Evolutionary conservation across 92 coral and sea anemone species (phyloP).

Genomic region (Metridium senile): DNA sequence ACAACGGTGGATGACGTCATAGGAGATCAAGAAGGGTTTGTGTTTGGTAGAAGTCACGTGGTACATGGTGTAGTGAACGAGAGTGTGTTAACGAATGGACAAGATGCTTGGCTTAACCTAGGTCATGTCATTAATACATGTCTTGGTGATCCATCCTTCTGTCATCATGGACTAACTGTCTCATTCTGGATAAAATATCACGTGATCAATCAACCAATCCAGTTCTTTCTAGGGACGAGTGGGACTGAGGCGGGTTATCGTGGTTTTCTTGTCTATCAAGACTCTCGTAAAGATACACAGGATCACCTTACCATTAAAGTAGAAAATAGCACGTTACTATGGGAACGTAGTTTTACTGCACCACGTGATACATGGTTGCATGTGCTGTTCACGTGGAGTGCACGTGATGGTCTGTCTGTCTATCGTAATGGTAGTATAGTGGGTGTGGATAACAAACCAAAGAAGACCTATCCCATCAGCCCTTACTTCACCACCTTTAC

Average conservation of each 20-base stretch:
- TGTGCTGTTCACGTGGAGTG: conserved; percentile 93
- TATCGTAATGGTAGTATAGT: conserved; percentile 77
- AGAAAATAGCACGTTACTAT: conserved; percentile 78
- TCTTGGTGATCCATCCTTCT: conserved; percentile 82
- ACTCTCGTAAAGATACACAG: conserved; percentile 54
- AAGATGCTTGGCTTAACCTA: conserved; percentile 82
- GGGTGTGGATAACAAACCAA: conserved; percentile 50
- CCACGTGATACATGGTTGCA: conserved; percentile 85
- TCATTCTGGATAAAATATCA: conserved; percentile 89
- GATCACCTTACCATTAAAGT: conserved; percentile 87
- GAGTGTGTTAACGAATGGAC: conserved; percentile 77
- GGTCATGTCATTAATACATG: conserved; percentile 85
- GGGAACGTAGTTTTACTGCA: conserved; percentile 83
- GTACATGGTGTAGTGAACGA: conserved; percentile 64
- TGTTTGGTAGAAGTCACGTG: conserved; percentile 55
- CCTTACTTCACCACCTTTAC: conserved; percentile 55
- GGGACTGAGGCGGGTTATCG: conserved; percentile 73
- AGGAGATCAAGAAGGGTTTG: conserved; percentile 60
- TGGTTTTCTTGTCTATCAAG: conserved; percentile 92
- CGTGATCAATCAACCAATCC: conserved; percentile 33
- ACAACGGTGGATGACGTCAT: conserved; percentile 60
- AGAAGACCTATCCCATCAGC: conserved; percentile 45
- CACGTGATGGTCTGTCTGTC: conserved; percentile 74
- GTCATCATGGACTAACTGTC: conserved; percentile 81
- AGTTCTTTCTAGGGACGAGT: conserved; percentile 91